Base-by-base conservation (phyloP, 1,140 invertebrate genomes). In the Drosophila oshimai region DNA sequence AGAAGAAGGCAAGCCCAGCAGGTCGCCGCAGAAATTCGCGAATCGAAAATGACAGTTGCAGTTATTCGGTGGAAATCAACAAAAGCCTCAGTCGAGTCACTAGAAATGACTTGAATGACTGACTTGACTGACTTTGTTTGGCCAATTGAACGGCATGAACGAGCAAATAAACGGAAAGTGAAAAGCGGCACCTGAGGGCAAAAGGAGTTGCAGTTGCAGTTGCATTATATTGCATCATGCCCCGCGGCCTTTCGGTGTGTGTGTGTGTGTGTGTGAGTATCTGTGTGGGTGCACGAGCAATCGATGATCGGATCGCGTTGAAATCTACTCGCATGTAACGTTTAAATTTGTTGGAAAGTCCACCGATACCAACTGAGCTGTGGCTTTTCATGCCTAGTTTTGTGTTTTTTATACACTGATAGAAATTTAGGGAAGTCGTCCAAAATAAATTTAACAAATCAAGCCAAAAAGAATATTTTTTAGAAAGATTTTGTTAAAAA, bases 251-350 rank as follows among this genome's bases (percentile, higher is more conserved):
- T 54, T 39, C 7, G 31, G 65, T n/a, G 20, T 47, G 15, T 51
- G 9, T 47, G 37, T 42, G 4, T 51, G n/a, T 22, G n/a, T 9
- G 2, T 1, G 10, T 36, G 9, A 54, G 41, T 64, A 41, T 84
- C 24, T 84, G 79, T 79, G 74, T 67, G 64, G 79, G 79, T 86
- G 76, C 81, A 68, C 67, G 55, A 74, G 73, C 57, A 76, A 86
- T 80, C 80, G 81, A 81, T 87, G 58, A 62, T 62, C 53, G 62
- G 76, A 86, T 86, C 73, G 80, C 76, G 81, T 86, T 87, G 76
- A 87, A 81, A 87, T 86, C 80, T 84, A 73, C 76, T 86, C 80
- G 80, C 80, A 86, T 86, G 80, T 86, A 86, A 86, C 80, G 80
- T 87, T 86, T 87, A 86, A 86, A 86, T 86, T 86, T 86, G 81